Evolutionary conservation across 2,797 vertebrate species (phyloP), one percentile per base, ranked within the genome.

Genomic region (Phrynocephalus forsythii): DNA sequence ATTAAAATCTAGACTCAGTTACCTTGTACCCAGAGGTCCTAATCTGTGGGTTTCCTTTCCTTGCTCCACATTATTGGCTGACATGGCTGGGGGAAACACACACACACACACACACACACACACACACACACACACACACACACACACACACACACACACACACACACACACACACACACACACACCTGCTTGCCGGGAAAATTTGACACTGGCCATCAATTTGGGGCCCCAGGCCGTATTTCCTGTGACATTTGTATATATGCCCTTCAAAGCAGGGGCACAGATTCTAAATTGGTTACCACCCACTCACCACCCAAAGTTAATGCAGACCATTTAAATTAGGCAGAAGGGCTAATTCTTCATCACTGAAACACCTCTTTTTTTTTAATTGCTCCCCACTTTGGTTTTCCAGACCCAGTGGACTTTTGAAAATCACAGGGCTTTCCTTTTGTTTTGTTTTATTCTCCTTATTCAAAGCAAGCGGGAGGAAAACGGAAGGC

Each of bases 401-500:
- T 50, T 71, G 16, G 18, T 50, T 83, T 69, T 18, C 66, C 6
- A 38, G 66, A 66, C 10, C 38, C n/a, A 18, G n/a, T n/a, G n/a
- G 3, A 44, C 38, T 44, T 44, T 44, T 44, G 38, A 44, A 44
- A 44, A 44, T 5, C 38, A 44, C 38, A 56, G 52, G 52, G 52
- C 2, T 56, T 13, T 13, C 13, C 52, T 8, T 56, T 20, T 30
- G 6, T 5, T 38, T 28, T 28, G 0, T 88, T 89, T 83, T 1
- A 33, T 77, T 79, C 79, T n/a, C 67, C 67, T 56, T 63, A 73
- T 88, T 81, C 11, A 79, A 85, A 91, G 93, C 90, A 66, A 85
- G 93, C 91, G 82, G 87, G 76, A 82, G 89, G 80, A 66, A 75
- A 90, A 88, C 81, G 84, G 87, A 82, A 81, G 24, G 87, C 92